These are phyloP conservation scores for Gobio occitaniae DNA, from an alignment of 2,797 vertebrate genomes.

Conservation along the genomic window DNA sequence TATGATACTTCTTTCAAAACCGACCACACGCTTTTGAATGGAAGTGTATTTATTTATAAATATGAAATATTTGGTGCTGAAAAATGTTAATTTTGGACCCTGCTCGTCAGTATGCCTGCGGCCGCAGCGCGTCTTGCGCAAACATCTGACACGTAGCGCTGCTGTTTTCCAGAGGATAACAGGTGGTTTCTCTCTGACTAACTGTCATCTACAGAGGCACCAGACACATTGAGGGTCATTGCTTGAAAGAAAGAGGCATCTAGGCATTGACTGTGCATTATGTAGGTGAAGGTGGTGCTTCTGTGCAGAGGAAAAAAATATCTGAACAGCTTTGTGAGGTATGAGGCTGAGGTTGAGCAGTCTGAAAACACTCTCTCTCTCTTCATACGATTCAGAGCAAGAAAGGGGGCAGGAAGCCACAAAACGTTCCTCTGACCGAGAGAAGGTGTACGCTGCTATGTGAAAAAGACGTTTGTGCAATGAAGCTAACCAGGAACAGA, in stretches of 20 bases:
- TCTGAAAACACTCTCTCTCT: conserved; percentile 63
- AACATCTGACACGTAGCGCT: conserved; percentile 9
- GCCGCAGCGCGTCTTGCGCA: background rate
- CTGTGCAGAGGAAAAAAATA: conserved; percentile 34
- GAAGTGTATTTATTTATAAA: background rate
- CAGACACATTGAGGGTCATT: conserved; percentile 40
- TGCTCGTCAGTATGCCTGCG: background rate
- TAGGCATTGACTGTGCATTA: conserved; percentile 60
- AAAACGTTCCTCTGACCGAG: conserved; percentile 67
- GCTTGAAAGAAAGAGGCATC: conserved; percentile 60
- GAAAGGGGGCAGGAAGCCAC: conserved; percentile 68
- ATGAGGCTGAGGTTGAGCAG: conserved; percentile 58
- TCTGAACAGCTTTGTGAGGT: conserved; percentile 58
- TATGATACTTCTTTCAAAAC: background rate
- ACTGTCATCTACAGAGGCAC: conserved; percentile 31
- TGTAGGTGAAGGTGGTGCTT: conserved; percentile 51
- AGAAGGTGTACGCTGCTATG: conserved; percentile 66
- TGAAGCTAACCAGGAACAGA: conserved; percentile 71
- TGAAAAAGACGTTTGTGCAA: conserved; percentile 70
- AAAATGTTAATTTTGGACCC: conserved; percentile 4
- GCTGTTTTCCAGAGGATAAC: background rate
- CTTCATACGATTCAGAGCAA: conserved; percentile 72
- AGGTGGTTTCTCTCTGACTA: conserved; percentile 7
- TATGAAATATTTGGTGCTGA: background rate
- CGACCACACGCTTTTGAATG: background rate